A percentile compares a stretch with the other conserved stretches of the same genome.
These are phyloP conservation scores for Drosophila ambigua DNA, from an alignment of 1,140 invertebrate species.

Conservation along the genomic window DNA sequence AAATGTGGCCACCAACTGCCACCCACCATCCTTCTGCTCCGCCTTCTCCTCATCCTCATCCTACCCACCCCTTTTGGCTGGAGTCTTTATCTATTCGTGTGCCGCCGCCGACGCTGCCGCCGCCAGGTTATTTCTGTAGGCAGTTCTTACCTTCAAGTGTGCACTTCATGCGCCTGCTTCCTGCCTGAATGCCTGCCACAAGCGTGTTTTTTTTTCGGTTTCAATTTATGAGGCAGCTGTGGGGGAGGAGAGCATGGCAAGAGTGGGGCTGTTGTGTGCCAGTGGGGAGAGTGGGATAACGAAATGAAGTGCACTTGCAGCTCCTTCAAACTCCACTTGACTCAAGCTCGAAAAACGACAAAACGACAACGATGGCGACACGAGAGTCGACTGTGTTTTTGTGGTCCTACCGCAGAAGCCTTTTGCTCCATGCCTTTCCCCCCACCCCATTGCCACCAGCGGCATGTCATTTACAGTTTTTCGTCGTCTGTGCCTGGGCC, in stretches of 20 bases:
- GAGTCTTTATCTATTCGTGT: conserved; percentile 41
- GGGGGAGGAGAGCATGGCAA: background rate
- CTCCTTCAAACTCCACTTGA: conserved; percentile 54
- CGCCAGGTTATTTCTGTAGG: conserved; percentile 42
- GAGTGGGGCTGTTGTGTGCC: conserved; percentile 18
- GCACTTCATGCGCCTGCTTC: conserved; percentile 40
- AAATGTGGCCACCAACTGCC: conserved; percentile 39
- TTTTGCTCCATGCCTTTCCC: conserved; percentile 4
- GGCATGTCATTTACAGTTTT: conserved; percentile 78
- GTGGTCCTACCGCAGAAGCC: conserved; percentile 39
- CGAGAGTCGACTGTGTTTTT: conserved; percentile 63
- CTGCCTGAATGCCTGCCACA: conserved; percentile 38
- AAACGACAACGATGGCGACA: conserved; percentile 33
- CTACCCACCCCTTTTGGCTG: conserved; percentile 3
- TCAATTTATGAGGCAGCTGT: conserved; percentile 71
- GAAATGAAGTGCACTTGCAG: conserved; percentile 77
- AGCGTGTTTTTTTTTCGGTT: conserved; percentile 68
- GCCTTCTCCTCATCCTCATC: background rate
- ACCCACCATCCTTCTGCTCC: conserved; percentile 9
- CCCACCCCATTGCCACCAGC: conserved; percentile 3
- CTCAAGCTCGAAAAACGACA: conserved; percentile 46
- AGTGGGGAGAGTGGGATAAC: background rate
- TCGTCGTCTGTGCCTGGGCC: conserved; percentile 60
- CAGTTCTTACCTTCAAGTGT: conserved; percentile 45
- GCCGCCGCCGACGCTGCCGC: background rate